A percentile compares a stretch with the other conserved stretches of the same genome.
Evolutionary conservation across 2,797 vertebrate genomes (phyloP).

Genomic region (Picus viridis): DNA sequence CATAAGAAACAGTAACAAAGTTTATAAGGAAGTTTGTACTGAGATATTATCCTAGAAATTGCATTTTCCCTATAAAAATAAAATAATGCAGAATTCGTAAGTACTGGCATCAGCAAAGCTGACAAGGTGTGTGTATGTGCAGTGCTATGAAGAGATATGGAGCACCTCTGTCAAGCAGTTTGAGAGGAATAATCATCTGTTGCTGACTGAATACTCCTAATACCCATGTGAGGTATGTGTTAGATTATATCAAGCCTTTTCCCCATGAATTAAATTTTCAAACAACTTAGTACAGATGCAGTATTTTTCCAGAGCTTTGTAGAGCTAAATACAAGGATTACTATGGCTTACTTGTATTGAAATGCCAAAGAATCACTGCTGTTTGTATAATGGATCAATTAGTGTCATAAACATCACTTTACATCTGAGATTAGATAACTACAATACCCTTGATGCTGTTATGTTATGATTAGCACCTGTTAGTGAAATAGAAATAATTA

Average conservation of each 20-base stretch:
- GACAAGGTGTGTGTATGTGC: not conserved
- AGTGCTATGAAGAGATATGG: not conserved
- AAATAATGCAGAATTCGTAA: not conserved
- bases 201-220: not conserved
- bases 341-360: not conserved
- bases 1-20: not conserved
- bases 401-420: conserved; percentile 29
- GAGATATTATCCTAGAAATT: not conserved
- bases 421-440: conserved; percentile 8
- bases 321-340: not conserved
- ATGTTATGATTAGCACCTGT: not conserved
- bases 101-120: not conserved
- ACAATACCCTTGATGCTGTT: not conserved
- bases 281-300: not conserved
- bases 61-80: not conserved
- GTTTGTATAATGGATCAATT: conserved; percentile 10
- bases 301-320: not conserved
- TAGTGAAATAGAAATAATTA: not conserved
- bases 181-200: not conserved
- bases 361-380: conserved; percentile 7
- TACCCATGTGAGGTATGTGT: not conserved
- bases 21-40: not conserved
- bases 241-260: not conserved
- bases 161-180: not conserved
- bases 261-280: not conserved